Conservation (phyloP, 2,797 vertebrate genomes). For the Artibeus lituratus region DNA sequence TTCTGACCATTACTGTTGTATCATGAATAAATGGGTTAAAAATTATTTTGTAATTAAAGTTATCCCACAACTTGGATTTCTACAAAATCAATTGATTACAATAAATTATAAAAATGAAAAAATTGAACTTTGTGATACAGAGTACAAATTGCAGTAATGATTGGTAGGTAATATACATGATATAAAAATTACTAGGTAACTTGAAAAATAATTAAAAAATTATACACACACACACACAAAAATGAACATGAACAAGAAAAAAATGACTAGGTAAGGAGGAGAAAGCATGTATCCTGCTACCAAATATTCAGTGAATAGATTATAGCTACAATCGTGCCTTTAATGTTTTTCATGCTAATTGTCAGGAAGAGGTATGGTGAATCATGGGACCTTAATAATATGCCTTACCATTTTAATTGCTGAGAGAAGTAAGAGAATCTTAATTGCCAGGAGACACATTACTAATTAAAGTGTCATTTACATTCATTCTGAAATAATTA, state of each 20-base stretch:
- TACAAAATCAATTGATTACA: constrained; percentile 70
- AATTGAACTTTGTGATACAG: constrained; percentile 71
- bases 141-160: constrained; percentile 76
- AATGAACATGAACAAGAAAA: too few relatives aligned
- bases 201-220: too few relatives aligned
- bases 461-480: constrained; percentile 83
- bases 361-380: constrained; percentile 75
- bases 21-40: constrained; percentile 65
- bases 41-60: constrained; percentile 74
- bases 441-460: constrained; percentile 81
- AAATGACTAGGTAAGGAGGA: constrained; percentile 74
- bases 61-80: constrained; percentile 38
- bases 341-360: constrained; percentile 80
- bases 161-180: constrained; percentile 76
- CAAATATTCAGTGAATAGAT: constrained; percentile 77
- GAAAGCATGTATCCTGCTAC: constrained; percentile 78
- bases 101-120: constrained; percentile 69
- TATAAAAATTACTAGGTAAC: constrained; percentile 76
- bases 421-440: constrained; percentile 77
- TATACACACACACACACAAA: too few relatives aligned
- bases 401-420: constrained; percentile 83
- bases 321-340: constrained; percentile 74
- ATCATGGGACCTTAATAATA: constrained; percentile 82
- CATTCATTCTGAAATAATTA: constrained; percentile 82
- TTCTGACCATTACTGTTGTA: constrained; percentile 39